Evolutionary conservation across 2,797 vertebrate species (phyloP).

Genomic region (Acanthurus leucopareius): DNA sequence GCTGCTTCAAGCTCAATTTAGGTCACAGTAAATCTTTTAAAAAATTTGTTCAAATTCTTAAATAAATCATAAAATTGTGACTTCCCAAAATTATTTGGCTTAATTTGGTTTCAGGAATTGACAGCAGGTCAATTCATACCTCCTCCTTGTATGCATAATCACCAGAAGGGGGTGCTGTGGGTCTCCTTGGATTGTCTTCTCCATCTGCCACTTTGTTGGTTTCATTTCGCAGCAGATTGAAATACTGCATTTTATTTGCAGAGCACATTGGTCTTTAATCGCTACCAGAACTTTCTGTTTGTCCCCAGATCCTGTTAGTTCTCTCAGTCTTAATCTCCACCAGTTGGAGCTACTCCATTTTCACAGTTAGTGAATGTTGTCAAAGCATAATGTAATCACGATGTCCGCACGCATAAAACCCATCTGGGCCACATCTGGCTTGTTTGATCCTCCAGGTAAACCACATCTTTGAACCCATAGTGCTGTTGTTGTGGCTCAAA

Average conservation of each 20-base stretch:
- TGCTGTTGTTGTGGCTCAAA: slow-evolving; percentile 2
- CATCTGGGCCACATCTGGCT: slow-evolving; percentile 62
- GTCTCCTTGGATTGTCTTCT: neutral
- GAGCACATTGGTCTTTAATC: slow-evolving; percentile 52
- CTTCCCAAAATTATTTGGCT: neutral
- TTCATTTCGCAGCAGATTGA: slow-evolving; percentile 39
- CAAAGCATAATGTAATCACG: slow-evolving; percentile 37
- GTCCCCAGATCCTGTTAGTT: slow-evolving; percentile 27
- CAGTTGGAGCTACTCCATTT: slow-evolving; percentile 46
- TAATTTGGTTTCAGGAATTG: slow-evolving; percentile 5
- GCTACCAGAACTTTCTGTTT: slow-evolving; percentile 57
- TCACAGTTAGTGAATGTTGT: slow-evolving; percentile 42
- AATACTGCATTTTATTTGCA: slow-evolving; percentile 41
- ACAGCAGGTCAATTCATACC: accelerated
- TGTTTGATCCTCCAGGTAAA: slow-evolving; percentile 39
- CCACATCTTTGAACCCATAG: slow-evolving; percentile 1
- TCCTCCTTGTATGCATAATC: neutral
- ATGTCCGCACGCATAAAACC: slow-evolving; percentile 49
- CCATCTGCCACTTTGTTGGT: slow-evolving; percentile 9
- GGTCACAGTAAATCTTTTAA: neutral
- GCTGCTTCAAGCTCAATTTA: neutral
- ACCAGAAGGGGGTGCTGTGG: slow-evolving; percentile 66
- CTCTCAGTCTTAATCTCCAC: slow-evolving; percentile 50
- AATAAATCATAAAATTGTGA: neutral
- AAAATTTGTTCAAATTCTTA: neutral